Base-by-base conservation (phyloP, 2,888 invertebrate genomes). In the Schizaphis graminum region DNA sequence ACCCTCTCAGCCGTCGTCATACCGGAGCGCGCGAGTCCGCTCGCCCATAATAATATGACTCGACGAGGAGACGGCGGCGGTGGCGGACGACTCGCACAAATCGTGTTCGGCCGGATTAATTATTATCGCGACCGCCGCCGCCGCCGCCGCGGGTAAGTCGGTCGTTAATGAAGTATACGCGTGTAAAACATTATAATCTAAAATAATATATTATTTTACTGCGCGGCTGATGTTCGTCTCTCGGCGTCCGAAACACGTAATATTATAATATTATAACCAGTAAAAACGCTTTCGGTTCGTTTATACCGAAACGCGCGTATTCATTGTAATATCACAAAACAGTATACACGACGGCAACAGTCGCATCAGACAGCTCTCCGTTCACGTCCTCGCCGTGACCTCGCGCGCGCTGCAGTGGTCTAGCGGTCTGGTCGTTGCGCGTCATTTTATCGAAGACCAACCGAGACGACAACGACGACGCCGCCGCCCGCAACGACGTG, bases 401-500 rank as follows among this genome's bases (percentile, higher is more conserved):
- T 53, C 88, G 88, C 53, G 53, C 24, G 35, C 88, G 24, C 53
- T 47, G 86, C 86, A 44, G 44, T 47, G 77, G 77, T 77, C 77
- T 35, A 26, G 10, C 41, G 85, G 44, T 47, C 47, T 49, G 3
- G 77, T 35, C 35, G 28, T 28, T 28, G 47, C 28, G 44, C 44
- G 47, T 47, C 13, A 47, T 86, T 47, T 86, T 47, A 86, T 86
- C 86, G 86, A 44, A 44, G 47, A 47, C 86, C 77, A 77, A 77
- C 77, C 28, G 90, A 85, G 41, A 87, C 92, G 41, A 61, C 89
- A 13, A 53, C 26, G 49, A n/a, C 49, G 26, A 41, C 49, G 49
- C 1, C 41, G 91, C 35, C 49, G n/a, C 87, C 67, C 87, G 90
- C 57, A 61, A 67, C 91, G 94, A 84, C 94, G 87, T 41, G 91